Percentiles rank a stretch among this genome's conserved stretches.
These are phyloP conservation scores for Planococcus citri DNA, from an alignment of 1,140 invertebrate species.

Conservation along the genomic window DNA sequence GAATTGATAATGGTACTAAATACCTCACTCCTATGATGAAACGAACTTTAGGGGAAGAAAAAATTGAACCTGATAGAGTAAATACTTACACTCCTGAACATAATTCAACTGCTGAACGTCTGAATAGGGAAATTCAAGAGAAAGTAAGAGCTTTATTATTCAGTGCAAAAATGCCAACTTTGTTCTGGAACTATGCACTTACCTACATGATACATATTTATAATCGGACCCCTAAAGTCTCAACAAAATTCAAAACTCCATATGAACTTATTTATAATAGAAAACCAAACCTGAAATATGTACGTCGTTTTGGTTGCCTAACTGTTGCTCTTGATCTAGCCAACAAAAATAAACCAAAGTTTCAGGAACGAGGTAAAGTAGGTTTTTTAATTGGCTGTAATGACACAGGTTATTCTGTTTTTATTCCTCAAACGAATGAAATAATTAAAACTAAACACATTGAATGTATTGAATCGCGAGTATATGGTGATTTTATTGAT, in stretches of 20 bases:
- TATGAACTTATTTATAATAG: conserved; percentile 31
- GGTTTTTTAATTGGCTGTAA: conserved; percentile 24
- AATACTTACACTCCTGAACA: conserved; percentile 15
- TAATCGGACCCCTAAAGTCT: conserved; percentile 28
- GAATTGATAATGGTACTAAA: not conserved
- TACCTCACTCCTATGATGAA: not conserved
- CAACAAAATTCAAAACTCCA: conserved; percentile 29
- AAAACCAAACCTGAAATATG: conserved; percentile 23
- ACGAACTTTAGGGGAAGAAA: not conserved
- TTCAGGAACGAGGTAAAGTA: conserved; percentile 13
- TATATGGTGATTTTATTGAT: no score
- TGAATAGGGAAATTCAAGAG: conserved; percentile 23
- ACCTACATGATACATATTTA: conserved; percentile 14
- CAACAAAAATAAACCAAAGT: conserved; percentile 19
- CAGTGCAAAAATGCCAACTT: conserved; percentile 22
- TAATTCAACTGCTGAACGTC: conserved; percentile 22
- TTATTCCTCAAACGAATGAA: not conserved
- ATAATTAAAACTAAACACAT: conserved; percentile 22
- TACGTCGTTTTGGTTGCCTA: conserved; percentile 13
- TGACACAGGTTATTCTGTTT: conserved; percentile 23
- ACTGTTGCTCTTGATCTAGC: conserved; percentile 20
- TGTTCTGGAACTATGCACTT: conserved; percentile 23
- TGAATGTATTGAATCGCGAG: no score
- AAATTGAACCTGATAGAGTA: not conserved
- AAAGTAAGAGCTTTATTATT: conserved; percentile 24